These are phyloP conservation scores for Eulacestoma nigropectus DNA, from an alignment of 2,113 vertebrate species.

Conservation along the genomic window DNA sequence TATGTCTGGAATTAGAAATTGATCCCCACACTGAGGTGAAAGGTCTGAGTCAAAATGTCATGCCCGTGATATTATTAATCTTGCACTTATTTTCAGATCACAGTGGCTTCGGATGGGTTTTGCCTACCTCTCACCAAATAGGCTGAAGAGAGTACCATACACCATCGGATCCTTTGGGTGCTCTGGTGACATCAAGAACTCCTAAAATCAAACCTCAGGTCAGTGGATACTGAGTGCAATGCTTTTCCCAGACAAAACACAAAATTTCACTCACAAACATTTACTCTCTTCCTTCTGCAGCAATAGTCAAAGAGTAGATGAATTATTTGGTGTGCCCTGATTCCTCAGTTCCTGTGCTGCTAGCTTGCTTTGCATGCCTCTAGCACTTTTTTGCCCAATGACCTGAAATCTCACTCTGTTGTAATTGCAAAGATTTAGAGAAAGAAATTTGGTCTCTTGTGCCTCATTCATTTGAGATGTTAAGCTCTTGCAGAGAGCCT, in stretches of 20 bases:
- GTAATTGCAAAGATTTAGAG: neutral
- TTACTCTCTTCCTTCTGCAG: neutral
- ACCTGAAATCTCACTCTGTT: neutral
- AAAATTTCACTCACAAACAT: neutral
- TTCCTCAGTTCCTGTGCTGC: neutral
- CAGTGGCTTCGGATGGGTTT: neutral
- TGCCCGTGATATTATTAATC: neutral
- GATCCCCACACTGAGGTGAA: neutral
- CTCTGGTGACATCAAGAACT: constrained; percentile 75
- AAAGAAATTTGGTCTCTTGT: neutral
- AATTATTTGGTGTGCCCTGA: neutral
- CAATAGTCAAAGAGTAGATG: neutral
- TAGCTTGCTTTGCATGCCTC: neutral
- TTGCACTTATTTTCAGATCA: neutral
- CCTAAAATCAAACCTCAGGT: constrained; percentile 57
- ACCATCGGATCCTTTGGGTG: constrained; percentile 69
- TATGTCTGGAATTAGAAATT: neutral
- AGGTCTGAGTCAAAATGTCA: neutral
- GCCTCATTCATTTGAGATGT: neutral
- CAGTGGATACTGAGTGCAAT: neutral
- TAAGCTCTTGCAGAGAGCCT: neutral
- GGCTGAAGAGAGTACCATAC: constrained; percentile 53
- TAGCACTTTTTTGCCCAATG: neutral
- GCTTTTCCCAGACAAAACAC: neutral
- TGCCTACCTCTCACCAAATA: constrained; percentile 75